Conservation (phyloP, 2,113 vertebrate genomes). For the Tricholaema leucomelas region DNA sequence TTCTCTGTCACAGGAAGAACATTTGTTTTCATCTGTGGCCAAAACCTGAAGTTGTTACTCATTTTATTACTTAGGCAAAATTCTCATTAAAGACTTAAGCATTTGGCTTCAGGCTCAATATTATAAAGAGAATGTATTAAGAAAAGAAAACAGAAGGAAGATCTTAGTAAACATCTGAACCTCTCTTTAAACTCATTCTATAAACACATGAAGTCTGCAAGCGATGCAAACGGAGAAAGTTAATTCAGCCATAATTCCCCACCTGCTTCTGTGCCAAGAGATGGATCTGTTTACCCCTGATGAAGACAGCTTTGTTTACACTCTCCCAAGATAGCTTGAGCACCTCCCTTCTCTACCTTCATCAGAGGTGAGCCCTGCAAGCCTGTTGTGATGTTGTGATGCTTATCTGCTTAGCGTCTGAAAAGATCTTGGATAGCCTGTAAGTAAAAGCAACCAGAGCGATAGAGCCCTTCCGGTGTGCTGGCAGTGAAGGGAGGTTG, state of each 20-base stretch:
- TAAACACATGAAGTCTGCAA: not conserved
- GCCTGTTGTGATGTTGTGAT: not conserved
- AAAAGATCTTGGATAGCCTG: not conserved
- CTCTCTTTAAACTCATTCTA: not conserved
- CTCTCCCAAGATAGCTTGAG: not conserved
- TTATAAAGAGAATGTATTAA: conserved; percentile 7
- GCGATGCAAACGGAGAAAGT: not conserved
- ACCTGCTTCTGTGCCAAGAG: not conserved
- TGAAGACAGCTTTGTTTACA: not conserved
- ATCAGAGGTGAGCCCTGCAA: not conserved
- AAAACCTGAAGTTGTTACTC: conserved; percentile 19
- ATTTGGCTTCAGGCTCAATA: not conserved
- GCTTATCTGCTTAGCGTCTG: not conserved
- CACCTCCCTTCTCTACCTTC: not conserved
- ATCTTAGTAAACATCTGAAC: not conserved
- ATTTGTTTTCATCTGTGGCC: not conserved
- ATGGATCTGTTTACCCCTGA: not conserved
- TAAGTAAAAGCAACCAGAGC: not conserved
- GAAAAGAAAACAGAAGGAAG: conserved; percentile 14
- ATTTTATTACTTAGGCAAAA: conserved; percentile 11
- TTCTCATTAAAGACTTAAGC: not conserved
- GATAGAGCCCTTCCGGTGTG: not conserved
- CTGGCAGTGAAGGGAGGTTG: too few relatives aligned
- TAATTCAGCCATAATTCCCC: not conserved
- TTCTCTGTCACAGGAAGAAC: not conserved